These are phyloP conservation scores for Aspidiotus rigidus DNA, from an alignment of 2,888 invertebrate species.

Conservation along the genomic window DNA sequence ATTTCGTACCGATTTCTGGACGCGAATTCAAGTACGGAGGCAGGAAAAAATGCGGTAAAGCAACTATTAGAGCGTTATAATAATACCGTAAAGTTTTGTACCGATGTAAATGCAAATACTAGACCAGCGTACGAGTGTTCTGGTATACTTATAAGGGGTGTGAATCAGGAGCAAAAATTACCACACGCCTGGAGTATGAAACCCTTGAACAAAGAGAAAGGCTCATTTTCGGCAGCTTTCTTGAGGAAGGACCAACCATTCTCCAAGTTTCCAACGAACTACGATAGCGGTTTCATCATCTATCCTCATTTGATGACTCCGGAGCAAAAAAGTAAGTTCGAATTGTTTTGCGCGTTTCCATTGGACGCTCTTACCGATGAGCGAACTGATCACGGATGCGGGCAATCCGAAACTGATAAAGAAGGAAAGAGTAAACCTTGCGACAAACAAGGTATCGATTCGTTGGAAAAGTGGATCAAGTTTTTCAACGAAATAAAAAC, in stretches of 20 bases:
- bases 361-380: conserved; percentile 5
- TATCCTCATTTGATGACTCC: background rate
- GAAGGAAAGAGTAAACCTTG: background rate
- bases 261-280: background rate
- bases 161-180: background rate
- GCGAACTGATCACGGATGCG: background rate
- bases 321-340: background rate
- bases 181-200: conserved; percentile 1
- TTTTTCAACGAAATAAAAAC: background rate
- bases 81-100: no score
- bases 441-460: background rate
- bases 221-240: background rate
- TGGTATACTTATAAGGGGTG: background rate
- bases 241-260: background rate
- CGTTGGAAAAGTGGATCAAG: background rate
- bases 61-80: no score
- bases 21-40: no score
- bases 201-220: background rate
- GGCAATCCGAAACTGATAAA: background rate
- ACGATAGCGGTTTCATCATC: conserved; percentile 1
- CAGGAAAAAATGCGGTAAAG: no score
- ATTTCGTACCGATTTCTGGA: no score
- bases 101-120: background rate
- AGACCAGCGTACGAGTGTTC: background rate
- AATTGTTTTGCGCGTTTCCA: background rate